Evolutionary conservation across 2,797 vertebrate genomes (phyloP), one percentile per base, ranked within the genome.

Genomic region (Ispidina lecontei): DNA sequence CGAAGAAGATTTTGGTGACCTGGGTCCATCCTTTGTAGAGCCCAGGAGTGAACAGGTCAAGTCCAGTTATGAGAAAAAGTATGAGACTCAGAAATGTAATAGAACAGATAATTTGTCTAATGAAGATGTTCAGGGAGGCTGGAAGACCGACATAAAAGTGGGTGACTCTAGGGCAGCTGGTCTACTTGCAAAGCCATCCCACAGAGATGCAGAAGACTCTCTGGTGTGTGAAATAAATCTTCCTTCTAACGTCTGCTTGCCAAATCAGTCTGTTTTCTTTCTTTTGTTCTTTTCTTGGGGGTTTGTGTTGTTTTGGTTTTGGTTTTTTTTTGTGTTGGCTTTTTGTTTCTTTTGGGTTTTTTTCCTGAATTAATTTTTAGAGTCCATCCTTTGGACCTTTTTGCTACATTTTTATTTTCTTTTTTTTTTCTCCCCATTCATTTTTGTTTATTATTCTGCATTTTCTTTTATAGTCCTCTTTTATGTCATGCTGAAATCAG

Each of bases 211-310:
- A 91, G 97, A 98, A 97, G 98, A 98, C 97, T 96, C 98, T 96
- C 97, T 97, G 99, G 99, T 99, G 99, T 98, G 98, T 98, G 97
- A 94, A 97, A 95, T 97, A 96, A 97, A 97, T 96, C 95, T 93
- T 83, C 93, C 96, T 95, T 91, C 93, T 94, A 86, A 56, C 98
- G 96, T 97, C 98, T 97, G 98, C 98, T 98, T 99, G 98, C 97
- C 97, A 95, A 98, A 98, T 97, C 98, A 97, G 94, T 97, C 97
- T 93, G 82, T 97, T 96, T 52, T 84, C 98, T 98, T 98, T 96
- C 95, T 64, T 73, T 41, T 22, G 10, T 96, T 91, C 5, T 35
- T 95, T 97, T 97, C 94, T 96, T 31, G 41, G 62, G 21, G 62
- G 41, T 22, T 70, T 39, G 37, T 39, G 6, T 39, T 39, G 37